Base-by-base conservation (phyloP, 2,888 invertebrate genomes). In the Eupithecia insigniata region DNA sequence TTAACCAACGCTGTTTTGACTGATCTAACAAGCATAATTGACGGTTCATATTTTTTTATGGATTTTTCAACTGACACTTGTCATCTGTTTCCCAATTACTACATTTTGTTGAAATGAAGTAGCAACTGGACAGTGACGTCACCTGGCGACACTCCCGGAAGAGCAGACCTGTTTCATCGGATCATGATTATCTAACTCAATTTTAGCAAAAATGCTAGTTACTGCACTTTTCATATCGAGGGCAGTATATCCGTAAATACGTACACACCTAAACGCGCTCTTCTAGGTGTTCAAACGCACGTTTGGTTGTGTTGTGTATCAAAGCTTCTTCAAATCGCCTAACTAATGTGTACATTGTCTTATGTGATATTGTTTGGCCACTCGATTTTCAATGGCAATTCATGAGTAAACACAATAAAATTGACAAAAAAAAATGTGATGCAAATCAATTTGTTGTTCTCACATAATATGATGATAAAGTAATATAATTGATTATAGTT, bases 311-410 rank as follows among this genome's bases (percentile, higher is more conserved):
- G 5, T 16, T 16, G 5, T 39, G 39, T 18, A 55, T 12, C 55
- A 26, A 51, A 51, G 22, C 51, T 2, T 22, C 10, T 22, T 12
- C 51, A 26, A 55, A 26, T 12, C 55, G 22, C 26, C 22, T 26
- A 51, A 51, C 22, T 26, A 51, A 51, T 22, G 51, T n/a, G 22
- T 55, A 26, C 55, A 14, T 55, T 14, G 55, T 26, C 55, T 55
- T 55, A 22, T 30, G 30, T 60, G 18, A 80, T 80, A 80, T 75
- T 66, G 69, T 82, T 82, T 78, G 81, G 79, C 75, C 77, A 80
- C 72, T 73, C 70, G 67, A 76, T 26, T 74, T 78, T 72, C 77
- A 77, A 70, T 72, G 66, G 62, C 66, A 61, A 36, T 66, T 51
- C 43, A 69, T 26, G 18, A 66, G 74, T 71, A 61, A 67, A 36